Conservation (phyloP, 2,888 invertebrate species). For the Omphaloscelis lunosa region DNA sequence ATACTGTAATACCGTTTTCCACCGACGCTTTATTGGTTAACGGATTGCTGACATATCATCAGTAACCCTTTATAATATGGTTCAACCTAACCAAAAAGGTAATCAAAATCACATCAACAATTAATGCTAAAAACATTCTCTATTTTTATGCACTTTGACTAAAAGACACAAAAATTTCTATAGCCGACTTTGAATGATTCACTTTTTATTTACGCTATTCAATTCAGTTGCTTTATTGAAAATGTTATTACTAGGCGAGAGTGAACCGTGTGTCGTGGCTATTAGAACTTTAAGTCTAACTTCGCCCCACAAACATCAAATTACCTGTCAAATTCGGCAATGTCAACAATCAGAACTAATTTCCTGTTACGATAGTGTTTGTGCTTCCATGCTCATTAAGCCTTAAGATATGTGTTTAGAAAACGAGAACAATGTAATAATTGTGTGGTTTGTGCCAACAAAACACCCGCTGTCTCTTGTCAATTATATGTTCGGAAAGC, state of each 20-base stretch:
- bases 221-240: neutral
- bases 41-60: no score
- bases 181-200: neutral
- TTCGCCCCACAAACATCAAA: neutral
- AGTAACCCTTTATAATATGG: no score
- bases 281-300: neutral
- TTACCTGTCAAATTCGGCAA: neutral
- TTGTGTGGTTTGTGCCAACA: slow-evolving; percentile 22
- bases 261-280: neutral
- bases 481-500: slow-evolving; percentile 58
- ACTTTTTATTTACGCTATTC: neutral
- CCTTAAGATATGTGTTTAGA: slow-evolving; percentile 3
- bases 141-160: neutral
- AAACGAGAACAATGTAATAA: slow-evolving; percentile 25
- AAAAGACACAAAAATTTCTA: neutral
- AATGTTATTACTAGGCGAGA: neutral
- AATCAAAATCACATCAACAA: no score
- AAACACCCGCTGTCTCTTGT: slow-evolving; percentile 68
- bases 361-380: slow-evolving; percentile 11
- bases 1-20: no score
- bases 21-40: no score
- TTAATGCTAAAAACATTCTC: neutral
- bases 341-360: slow-evolving; percentile 28
- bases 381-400: slow-evolving; percentile 1
- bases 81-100: neutral